Evolutionary conservation across 2,888 invertebrate species (phyloP).

Genomic region (Tanypteryx hageni): DNA sequence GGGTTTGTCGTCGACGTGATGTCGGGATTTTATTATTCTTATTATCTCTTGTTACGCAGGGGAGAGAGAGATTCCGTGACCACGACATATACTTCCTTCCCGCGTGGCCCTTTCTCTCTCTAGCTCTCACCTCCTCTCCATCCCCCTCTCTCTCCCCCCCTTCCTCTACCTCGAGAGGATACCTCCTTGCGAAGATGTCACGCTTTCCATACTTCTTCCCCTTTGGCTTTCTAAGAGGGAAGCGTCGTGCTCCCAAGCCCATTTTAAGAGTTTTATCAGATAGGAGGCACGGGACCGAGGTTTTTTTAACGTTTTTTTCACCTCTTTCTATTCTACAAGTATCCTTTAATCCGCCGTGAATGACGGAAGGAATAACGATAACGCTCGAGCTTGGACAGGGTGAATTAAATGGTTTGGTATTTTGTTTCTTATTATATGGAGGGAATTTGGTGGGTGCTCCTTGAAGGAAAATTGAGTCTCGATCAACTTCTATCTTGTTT

Average conservation of each 20-base stretch:
- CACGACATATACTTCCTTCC: slow-evolving; percentile 33
- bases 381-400: background rate
- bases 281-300: background rate
- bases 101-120: background rate
- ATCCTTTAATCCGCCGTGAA: background rate
- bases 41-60: background rate
- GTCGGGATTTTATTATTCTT: slow-evolving; percentile 53
- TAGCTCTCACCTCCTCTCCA: background rate
- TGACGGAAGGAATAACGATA: background rate
- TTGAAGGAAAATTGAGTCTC: too few relatives aligned
- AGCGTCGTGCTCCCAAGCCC: background rate
- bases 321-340: background rate
- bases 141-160: background rate
- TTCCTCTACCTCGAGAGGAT: background rate
- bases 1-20: slow-evolving; percentile 26
- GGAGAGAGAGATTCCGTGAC: slow-evolving; percentile 12
- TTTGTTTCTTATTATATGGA: too few relatives aligned
- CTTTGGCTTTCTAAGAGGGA: background rate
- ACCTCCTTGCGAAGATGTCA: background rate
- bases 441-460: too few relatives aligned
- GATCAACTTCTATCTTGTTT: too few relatives aligned
- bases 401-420: too few relatives aligned
- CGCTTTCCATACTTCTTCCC: background rate
- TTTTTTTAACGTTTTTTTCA: background rate
- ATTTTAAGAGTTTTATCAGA: background rate